These are phyloP conservation scores for Sus cebifrons DNA, from an alignment of 2,797 vertebrate species.

Conservation along the genomic window DNA sequence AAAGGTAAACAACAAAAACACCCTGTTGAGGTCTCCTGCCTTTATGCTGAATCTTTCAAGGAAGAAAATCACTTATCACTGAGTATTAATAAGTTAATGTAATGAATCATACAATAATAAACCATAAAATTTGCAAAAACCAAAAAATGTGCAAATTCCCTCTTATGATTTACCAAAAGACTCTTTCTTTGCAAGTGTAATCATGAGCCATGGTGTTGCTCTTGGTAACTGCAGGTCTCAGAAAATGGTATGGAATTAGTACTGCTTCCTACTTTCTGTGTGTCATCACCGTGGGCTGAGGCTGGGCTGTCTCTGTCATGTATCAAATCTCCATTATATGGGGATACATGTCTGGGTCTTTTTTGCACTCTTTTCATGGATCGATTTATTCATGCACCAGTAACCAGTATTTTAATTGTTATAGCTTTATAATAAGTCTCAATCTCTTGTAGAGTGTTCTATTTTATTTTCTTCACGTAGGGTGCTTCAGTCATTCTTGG, in stretches of 20 bases:
- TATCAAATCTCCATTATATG: not conserved
- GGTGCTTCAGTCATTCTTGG: not conserved
- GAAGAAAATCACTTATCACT: conserved; percentile 39
- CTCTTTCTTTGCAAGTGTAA: not conserved
- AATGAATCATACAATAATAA: conserved; percentile 48
- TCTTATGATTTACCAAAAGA: not conserved
- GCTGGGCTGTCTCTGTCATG: not conserved
- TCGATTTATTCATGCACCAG: not conserved
- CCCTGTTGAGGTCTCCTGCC: not conserved
- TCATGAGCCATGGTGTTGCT: not conserved
- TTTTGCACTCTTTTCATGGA: not conserved
- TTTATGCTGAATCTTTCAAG: conserved; percentile 53
- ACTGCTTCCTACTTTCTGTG: not conserved
- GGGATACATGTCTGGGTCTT: not conserved
- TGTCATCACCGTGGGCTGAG: not conserved
- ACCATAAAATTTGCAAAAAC: conserved; percentile 22
- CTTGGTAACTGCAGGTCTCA: not conserved
- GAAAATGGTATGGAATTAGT: not conserved
- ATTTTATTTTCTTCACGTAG: not conserved
- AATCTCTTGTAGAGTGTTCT: not conserved
- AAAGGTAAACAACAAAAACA: not conserved
- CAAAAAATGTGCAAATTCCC: conserved; percentile 30
- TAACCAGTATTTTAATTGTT: not conserved
- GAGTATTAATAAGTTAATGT: conserved; percentile 51
- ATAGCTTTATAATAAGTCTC: not conserved